phyloP scores from a whole-genome alignment of 1,140 invertebrate genomes.

The Drosophila tani region DNA sequence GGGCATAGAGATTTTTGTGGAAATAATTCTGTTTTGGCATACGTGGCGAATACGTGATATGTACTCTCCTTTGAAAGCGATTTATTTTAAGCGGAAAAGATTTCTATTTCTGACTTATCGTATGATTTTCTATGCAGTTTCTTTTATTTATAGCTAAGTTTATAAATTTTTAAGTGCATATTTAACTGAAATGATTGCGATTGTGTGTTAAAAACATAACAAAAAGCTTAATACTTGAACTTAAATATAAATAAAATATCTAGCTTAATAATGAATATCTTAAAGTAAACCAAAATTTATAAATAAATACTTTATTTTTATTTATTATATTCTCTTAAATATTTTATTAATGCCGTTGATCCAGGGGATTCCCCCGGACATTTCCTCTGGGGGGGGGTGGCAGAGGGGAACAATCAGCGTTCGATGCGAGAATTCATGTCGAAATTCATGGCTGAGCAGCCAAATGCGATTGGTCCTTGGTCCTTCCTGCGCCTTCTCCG shows the following conservation, averaged over 20 bases:
- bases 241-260: background rate
- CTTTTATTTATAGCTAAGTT: background rate
- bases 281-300: too few species aligned
- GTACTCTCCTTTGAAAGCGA: too few species aligned
- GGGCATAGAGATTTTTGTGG: conserved; percentile 15
- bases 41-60: conserved; percentile 5
- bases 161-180: background rate
- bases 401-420: conserved; percentile 1
- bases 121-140: background rate
- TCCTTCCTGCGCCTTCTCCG: background rate
- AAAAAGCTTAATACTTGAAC: too few species aligned
- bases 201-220: too few species aligned
- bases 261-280: background rate
- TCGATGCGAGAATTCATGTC: conserved; percentile 49
- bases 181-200: too few species aligned
- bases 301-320: background rate
- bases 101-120: too few species aligned
- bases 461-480: conserved; percentile 53
- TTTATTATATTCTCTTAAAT: background rate
- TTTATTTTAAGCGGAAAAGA: too few species aligned
- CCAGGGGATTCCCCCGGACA: background rate
- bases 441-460: conserved; percentile 62
- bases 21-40: conserved; percentile 2
- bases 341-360: conserved; percentile 1
- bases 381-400: background rate